Conservation (phyloP, 2,888 invertebrate species). For the Hirudinaria manillensis region DNA sequence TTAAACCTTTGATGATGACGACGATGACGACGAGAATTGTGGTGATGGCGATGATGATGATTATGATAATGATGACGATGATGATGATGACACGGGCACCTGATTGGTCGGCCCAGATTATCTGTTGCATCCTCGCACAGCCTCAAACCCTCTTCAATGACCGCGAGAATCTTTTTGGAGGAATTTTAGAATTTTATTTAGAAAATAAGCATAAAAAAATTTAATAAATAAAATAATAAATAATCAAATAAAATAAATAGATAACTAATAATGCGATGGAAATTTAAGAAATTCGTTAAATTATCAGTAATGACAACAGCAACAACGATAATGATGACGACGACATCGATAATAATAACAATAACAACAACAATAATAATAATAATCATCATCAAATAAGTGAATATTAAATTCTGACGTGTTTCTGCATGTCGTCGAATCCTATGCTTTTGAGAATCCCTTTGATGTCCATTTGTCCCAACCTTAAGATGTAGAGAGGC, state of each 20-base stretch:
- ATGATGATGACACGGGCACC: conserved; percentile 44
- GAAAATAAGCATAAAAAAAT: background rate
- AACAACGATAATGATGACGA: no score
- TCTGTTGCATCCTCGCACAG: conserved; percentile 80
- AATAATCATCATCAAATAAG: background rate
- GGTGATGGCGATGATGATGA: conserved; percentile 8
- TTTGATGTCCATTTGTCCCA: conserved; percentile 95
- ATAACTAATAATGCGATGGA: no score
- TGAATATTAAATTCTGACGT: conserved; percentile 61
- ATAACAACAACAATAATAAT: background rate
- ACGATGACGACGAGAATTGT: background rate
- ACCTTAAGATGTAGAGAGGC: conserved; percentile 77
- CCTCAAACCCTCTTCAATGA: conserved; percentile 75
- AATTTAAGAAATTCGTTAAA: no score
- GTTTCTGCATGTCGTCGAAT: conserved; percentile 79
- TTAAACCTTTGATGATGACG: background rate
- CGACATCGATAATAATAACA: no score
- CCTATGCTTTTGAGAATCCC: conserved; percentile 83
- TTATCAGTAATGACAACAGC: background rate
- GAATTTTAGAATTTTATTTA: background rate
- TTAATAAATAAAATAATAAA: no score
- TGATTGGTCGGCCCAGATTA: conserved; percentile 71
- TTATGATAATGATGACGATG: background rate
- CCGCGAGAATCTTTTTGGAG: conserved; percentile 45
- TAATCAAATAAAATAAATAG: no score